These are phyloP conservation scores for Drosophila leontia DNA, from an alignment of 1,140 invertebrate species.

Conservation along the genomic window DNA sequence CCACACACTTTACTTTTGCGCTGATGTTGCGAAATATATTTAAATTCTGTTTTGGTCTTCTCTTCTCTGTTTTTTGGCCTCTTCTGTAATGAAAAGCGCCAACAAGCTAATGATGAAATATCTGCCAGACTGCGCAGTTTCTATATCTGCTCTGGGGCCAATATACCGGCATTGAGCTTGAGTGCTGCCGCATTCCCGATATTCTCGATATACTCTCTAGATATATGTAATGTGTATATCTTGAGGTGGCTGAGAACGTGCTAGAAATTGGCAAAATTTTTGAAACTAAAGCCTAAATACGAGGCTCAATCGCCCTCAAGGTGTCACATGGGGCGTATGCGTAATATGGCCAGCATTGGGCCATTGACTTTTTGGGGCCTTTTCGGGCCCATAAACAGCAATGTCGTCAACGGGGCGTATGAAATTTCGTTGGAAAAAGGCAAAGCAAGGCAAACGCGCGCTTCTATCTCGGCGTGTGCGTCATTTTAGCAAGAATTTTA, in stretches of 20 bases:
- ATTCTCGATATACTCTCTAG: constrained; percentile 1
- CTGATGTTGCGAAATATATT: constrained; percentile 79
- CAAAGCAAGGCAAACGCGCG: neutral
- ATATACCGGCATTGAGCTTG: constrained; percentile 55
- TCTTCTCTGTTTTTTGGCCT: constrained; percentile 31
- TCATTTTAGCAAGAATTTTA: constrained; percentile 33
- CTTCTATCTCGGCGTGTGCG: constrained; percentile 17
- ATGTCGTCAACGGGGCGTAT: constrained; percentile 53
- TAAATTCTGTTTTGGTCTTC: constrained; percentile 67
- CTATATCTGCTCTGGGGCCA: constrained; percentile 48
- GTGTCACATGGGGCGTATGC: constrained; percentile 59
- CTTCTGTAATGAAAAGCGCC: constrained; percentile 74
- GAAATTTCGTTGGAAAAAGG: constrained; percentile 39
- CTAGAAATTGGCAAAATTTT: constrained; percentile 59
- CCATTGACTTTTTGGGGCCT: constrained; percentile 57
- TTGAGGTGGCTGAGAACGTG: constrained; percentile 41
- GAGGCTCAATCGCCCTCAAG: constrained; percentile 21
- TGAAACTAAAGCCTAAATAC: constrained; percentile 19
- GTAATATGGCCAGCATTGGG: constrained; percentile 59
- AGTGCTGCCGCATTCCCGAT: constrained; percentile 50
- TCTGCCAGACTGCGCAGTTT: constrained; percentile 73
- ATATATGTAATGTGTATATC: too few relatives aligned
- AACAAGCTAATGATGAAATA: constrained; percentile 79
- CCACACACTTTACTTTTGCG: constrained; percentile 29
- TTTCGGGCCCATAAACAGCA: constrained; percentile 52